Evolutionary conservation across 1,140 invertebrate genomes (phyloP), one percentile per base, ranked within the genome.

Genomic region (Drosophila ambigua): DNA sequence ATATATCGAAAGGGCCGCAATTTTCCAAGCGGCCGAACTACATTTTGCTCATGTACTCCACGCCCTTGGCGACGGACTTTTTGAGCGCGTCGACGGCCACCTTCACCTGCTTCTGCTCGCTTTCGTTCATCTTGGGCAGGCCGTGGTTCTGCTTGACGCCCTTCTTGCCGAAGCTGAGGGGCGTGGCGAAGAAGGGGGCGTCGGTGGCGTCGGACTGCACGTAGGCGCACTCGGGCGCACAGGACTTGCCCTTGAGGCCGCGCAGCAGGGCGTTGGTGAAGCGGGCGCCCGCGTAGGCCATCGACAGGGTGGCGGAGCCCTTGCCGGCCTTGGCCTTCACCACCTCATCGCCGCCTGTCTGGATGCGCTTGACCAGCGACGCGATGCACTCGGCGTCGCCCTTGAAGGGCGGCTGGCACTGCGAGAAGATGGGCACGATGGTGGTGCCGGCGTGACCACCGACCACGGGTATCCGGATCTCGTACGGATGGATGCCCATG

Each of bases 371-470:
- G 1, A 96, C 97, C 8, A 98, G 92, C 8, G 95, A 94, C 72
- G 96, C 94, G 5, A 97, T 92, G 84, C 94, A 93, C 62, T 93
- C 94, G 92, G 54, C 95, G 94, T 91, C 97, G 96, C 16, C 61
- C 0, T 93, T 92, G 2, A 95, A 94, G 1, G 94, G 92, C 1
- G 98, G 98, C 43, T 94, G 95, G 66, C 95, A 94, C 93, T 98
- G 98, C 23, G 97, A 98, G 39, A 99, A 95, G 7, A 99, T 79
- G 2, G 98, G 98, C 79, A 99, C 96, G 91, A 99, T 99, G 55
- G 98, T 99, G 51, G 98, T 95, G 49, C 98, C 98, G 46, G 98
- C 96, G 93, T 99, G 98, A n/a, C 98, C 98, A 58, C 98, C 98
- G 92, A 99, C 97, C 1, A 99, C 98, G 6, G 98, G 98, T 15